These are phyloP conservation scores for Gobius niger DNA, from an alignment of 2,113 vertebrate genomes.

Conservation along the genomic window DNA sequence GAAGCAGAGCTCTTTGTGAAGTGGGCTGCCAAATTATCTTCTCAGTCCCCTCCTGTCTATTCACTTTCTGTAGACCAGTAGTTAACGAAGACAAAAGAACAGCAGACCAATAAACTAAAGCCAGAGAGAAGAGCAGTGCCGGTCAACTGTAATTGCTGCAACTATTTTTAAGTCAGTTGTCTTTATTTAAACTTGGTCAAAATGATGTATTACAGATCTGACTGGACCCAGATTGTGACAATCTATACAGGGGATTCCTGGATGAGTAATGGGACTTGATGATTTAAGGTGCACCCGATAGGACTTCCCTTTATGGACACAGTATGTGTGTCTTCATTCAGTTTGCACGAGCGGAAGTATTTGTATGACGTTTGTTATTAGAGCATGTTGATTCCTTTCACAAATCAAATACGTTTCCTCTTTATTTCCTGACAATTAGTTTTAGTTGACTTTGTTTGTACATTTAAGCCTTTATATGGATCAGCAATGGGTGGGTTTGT, in stretches of 20 bases:
- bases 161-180: slow-evolving; percentile 28
- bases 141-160: slow-evolving; percentile 38
- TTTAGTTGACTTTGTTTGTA: not conserved
- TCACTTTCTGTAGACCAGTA: slow-evolving; percentile 40
- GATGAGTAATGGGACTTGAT: not conserved
- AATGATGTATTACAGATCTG: slow-evolving; percentile 5
- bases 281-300: slow-evolving; percentile 8
- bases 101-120: slow-evolving; percentile 38
- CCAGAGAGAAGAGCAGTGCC: slow-evolving; percentile 33
- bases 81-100: slow-evolving; percentile 60
- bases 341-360: slow-evolving; percentile 17
- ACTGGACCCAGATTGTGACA: slow-evolving; percentile 5
- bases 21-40: slow-evolving; percentile 39
- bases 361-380: not conserved
- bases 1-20: slow-evolving; percentile 50
- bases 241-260: slow-evolving; percentile 12
- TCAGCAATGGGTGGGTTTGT: not conserved
- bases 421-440: not conserved
- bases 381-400: too few species aligned
- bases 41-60: not conserved
- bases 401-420: not conserved
- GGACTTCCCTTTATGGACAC: slow-evolving; percentile 39
- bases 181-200: slow-evolving; percentile 9
- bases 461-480: not conserved
- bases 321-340: slow-evolving; percentile 22